Conservation (phyloP, 2,113 vertebrate species). For the Cynoglossus semilaevis region DNA sequence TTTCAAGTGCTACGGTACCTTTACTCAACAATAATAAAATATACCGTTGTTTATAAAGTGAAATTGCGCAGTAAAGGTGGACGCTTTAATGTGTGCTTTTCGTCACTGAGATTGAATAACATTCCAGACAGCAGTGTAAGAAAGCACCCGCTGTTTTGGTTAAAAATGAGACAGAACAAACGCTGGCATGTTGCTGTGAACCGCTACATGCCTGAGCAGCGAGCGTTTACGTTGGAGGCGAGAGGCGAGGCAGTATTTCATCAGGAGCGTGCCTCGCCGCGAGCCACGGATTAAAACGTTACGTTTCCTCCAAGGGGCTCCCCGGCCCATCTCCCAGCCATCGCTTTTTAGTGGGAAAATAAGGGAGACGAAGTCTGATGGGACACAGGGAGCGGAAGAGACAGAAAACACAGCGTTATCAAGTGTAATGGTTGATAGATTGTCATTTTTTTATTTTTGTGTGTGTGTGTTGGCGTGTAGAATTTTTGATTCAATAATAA, state of each 20-base stretch:
- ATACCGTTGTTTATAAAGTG: not conserved
- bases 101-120: not conserved
- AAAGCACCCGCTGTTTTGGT: not conserved
- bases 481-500: slow-evolving; percentile 6
- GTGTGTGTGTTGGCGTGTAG: not conserved
- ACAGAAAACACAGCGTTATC: slow-evolving; percentile 9
- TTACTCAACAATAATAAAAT: not conserved
- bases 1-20: not conserved
- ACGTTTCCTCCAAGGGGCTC: slow-evolving; percentile 27
- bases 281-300: slow-evolving; percentile 60
- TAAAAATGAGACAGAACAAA: not conserved
- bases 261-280: slow-evolving; percentile 52
- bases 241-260: slow-evolving; percentile 58
- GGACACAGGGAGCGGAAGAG: not conserved
- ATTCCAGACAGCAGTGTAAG: not conserved
- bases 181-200: not conserved
- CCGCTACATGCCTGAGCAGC: not conserved
- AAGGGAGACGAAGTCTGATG: not conserved
- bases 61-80: not conserved
- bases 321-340: slow-evolving; percentile 8
- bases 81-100: not conserved
- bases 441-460: slow-evolving; percentile 1
- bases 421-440: slow-evolving; percentile 16
- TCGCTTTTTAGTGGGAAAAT: slow-evolving; percentile 2
- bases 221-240: slow-evolving; percentile 25